Percentiles rank a stretch among this genome's conserved stretches.
Evolutionary conservation across 2,113 vertebrate genomes (phyloP).

Genomic region (Takifugu flavidus): DNA sequence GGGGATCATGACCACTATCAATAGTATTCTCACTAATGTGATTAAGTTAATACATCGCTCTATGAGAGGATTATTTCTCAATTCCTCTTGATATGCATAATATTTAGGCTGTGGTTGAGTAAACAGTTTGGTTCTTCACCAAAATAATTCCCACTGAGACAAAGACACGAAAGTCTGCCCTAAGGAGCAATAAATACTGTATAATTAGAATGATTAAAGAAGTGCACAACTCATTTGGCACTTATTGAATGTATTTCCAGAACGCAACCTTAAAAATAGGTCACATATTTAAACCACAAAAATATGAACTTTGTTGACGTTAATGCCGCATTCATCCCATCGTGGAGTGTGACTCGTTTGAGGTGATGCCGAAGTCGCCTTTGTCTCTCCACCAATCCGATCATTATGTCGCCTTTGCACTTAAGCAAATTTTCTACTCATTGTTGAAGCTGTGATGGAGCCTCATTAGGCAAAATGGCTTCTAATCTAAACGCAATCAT

Average conservation of each 20-base stretch:
- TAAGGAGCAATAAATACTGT: slow-evolving; percentile 74
- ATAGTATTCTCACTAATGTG: slow-evolving; percentile 73
- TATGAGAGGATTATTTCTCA: slow-evolving; percentile 74
- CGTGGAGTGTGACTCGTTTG: slow-evolving; percentile 59
- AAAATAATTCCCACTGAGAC: slow-evolving; percentile 73
- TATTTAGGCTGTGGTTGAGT: slow-evolving; percentile 74
- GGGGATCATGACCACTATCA: slow-evolving; percentile 73
- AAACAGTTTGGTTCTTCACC: slow-evolving; percentile 73
- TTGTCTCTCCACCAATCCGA: slow-evolving; percentile 63
- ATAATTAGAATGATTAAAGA: slow-evolving; percentile 78
- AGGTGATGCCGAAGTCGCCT: slow-evolving; percentile 54
- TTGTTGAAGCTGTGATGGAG: slow-evolving; percentile 55
- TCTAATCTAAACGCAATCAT: slow-evolving; percentile 68
- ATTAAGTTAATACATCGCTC: slow-evolving; percentile 73
- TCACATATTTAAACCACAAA: slow-evolving; percentile 67
- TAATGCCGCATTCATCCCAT: slow-evolving; percentile 67
- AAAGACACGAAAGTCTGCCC: slow-evolving; percentile 71
- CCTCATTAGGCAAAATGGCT: slow-evolving; percentile 66
- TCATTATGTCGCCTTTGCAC: slow-evolving; percentile 59
- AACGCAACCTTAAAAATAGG: slow-evolving; percentile 71
- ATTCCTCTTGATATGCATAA: slow-evolving; percentile 75
- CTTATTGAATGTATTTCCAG: slow-evolving; percentile 71
- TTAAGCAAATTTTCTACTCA: slow-evolving; percentile 66
- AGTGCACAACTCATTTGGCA: slow-evolving; percentile 74
- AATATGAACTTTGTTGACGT: slow-evolving; percentile 70